phyloP scores from a whole-genome alignment of 2,797 vertebrate species.

The Xenopus petersii region DNA sequence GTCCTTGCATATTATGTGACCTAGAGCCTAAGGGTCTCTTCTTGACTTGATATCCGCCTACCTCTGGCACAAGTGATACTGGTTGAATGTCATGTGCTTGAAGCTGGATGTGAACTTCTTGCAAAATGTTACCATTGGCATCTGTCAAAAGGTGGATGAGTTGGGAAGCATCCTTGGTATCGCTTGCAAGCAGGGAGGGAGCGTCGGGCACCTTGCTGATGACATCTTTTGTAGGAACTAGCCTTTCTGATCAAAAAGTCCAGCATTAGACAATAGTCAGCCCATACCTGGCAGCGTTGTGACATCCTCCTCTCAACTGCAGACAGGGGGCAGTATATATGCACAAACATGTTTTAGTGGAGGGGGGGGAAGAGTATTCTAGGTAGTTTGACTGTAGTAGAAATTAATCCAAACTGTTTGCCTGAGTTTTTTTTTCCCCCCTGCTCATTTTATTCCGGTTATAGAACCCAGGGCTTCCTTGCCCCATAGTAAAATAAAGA shows the following conservation, averaged over 20 bases:
- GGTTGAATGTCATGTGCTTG: conserved; percentile 69
- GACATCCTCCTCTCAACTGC: background rate
- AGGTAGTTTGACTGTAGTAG: too few relatives aligned
- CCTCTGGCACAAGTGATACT: conserved; percentile 61
- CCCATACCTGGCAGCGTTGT: background rate
- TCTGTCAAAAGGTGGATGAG: conserved; percentile 84
- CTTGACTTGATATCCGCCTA: conserved; percentile 41
- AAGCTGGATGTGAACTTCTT: conserved; percentile 89
- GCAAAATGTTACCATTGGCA: conserved; percentile 82
- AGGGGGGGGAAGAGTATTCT: too few relatives aligned
- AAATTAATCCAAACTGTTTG: too few relatives aligned
- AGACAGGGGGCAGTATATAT: too few relatives aligned
- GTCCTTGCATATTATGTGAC: too few relatives aligned
- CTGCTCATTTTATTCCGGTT: too few relatives aligned
- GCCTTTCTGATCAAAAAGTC: conserved; percentile 1
- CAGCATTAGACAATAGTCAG: background rate
- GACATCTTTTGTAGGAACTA: background rate
- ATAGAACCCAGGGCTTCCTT: too few relatives aligned
- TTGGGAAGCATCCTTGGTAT: conserved; percentile 65
- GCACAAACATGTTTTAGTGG: too few relatives aligned
- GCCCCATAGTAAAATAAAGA: too few relatives aligned
- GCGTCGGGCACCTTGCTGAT: conserved; percentile 9
- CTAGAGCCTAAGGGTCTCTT: too few relatives aligned
- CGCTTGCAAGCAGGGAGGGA: conserved; percentile 36
- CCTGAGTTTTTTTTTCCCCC: too few relatives aligned